Base-by-base conservation (phyloP, 2,113 vertebrate genomes). In the Microcebus jonahi region DNA sequence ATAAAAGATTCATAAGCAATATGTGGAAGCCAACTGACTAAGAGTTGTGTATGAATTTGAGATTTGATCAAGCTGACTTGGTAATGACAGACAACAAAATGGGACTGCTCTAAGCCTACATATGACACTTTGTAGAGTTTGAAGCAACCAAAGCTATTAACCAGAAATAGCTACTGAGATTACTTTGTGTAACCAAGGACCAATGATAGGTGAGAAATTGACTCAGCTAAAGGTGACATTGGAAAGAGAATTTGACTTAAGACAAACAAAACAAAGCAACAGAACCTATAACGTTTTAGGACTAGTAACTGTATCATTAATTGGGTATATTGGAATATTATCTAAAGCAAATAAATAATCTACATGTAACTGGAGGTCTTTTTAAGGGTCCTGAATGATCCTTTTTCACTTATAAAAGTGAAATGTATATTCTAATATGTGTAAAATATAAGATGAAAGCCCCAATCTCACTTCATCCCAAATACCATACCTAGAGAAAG, bases 211-310 rank as follows among this genome's bases (percentile, higher is more conserved):
- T 93, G 80, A 68, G 73, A 34, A 39, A 8, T 42, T 93, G 77
- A 93, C 79, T 90, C 20, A n/a, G 17, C 25, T 57, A 42, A 81
- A 23, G 25, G 42, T 76, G 80, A 36, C 29, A 25, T 4, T 61
- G 39, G 71, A 59, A 88, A 73, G 83, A 42, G 53, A 97, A 73
- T 77, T 71, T 75, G 67, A 89, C 20, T 48, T 87, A 48, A 85
- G 70, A 42, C 2, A n/a, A 91, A 45, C 27, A 55, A 67, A 70
- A 81, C 39, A 55, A 67, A 63, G 75, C 34, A 93, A 5, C 6
- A 88, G 63, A 86, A 20, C 20, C 0, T 5, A 23, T 34, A 89
- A 84, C 79, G 17, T 63, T 45, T 7, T 65, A 88, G 55, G 2
- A 65, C 42, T 67, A 89, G 8, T 39, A 57, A 84, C 21, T 31